Base-by-base conservation (phyloP, 2,888 invertebrate species). In the Mechanitis mazaeus region DNA sequence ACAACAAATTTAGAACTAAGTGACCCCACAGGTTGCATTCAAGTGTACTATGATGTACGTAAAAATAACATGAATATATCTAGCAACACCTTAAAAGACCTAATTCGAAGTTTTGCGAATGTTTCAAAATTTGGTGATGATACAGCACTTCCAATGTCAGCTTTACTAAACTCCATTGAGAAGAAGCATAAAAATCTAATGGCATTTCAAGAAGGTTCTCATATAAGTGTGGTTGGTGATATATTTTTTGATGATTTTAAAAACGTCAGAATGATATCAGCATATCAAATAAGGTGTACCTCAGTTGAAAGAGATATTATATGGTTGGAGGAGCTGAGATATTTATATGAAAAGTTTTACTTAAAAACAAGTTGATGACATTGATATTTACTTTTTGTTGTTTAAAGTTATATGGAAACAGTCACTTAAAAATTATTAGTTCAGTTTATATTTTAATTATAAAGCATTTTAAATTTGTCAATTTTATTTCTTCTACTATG, bases 261-360 rank as follows among this genome's bases (percentile, higher is more conserved):
- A 64, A 74, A 75, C 67, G 59, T 71, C 2, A 75, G 88, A 69
- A 85, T 83, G 84, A 65, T 89, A 5, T 84, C 87, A 0, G 89
- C 83, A 0, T 89, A 73, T 70, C 74, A 82, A 56, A 86, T 83
- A 72, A 70, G 70, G 28, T 68, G 68, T 57, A 82, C 85, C 3
- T 79, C 82, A 1, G 66, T 80, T 3, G 80, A 83, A 60, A 72
- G 81, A 62, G 89, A 90, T 68, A 66, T 89, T 53, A 72, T 88
- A 1, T 90, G 90, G 90, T 75, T 89, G 68, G 85, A 87, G 68
- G 90, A 90, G 67, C 72, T 89, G 0, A 77, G 76, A 67, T 85
- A 87, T 71, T 69, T 88, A 54, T 90, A 90, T 77, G 83, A 87
- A 46, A 85, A 85, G 56, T 86, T 72, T 78, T 90, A 89, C 71